Conservation (phyloP, 2,797 vertebrate species). For the Mormyrops attenuatus region DNA sequence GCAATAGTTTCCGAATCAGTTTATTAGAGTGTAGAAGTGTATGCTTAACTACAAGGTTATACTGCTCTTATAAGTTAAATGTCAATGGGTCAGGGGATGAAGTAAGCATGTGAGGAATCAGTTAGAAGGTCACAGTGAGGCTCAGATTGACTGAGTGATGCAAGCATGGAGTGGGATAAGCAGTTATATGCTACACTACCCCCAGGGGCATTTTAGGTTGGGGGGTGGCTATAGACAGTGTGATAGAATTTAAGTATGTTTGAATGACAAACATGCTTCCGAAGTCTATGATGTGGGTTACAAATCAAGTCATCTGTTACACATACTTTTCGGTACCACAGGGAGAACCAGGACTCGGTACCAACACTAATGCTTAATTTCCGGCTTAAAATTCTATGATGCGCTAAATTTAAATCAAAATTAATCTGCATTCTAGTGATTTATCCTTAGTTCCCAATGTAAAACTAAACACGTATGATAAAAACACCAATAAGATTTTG, state of each 20-base stretch:
- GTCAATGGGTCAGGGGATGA: neutral
- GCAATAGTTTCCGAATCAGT: neutral
- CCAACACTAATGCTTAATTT: neutral
- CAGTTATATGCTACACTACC: neutral
- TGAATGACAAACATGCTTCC: neutral
- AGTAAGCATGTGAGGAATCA: neutral
- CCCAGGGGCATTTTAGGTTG: neutral
- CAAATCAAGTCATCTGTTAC: neutral
- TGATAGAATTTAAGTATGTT: neutral
- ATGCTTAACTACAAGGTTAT: neutral
- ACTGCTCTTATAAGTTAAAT: neutral
- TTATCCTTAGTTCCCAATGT: neutral
- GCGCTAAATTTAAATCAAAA: neutral
- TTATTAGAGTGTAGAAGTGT: neutral
- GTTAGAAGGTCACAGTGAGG: slow-evolving; percentile 7
- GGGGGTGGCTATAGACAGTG: neutral
- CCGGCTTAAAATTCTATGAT: neutral
- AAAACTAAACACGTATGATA: neutral
- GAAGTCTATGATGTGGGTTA: neutral
- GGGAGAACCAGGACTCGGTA: neutral
- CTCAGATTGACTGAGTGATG: neutral
- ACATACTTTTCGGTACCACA: neutral
- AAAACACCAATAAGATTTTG: neutral
- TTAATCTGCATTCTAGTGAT: neutral
- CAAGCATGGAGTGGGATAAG: neutral